Evolutionary conservation across 2,888 invertebrate species (phyloP).

Genomic region (Antheraea assamensis): DNA sequence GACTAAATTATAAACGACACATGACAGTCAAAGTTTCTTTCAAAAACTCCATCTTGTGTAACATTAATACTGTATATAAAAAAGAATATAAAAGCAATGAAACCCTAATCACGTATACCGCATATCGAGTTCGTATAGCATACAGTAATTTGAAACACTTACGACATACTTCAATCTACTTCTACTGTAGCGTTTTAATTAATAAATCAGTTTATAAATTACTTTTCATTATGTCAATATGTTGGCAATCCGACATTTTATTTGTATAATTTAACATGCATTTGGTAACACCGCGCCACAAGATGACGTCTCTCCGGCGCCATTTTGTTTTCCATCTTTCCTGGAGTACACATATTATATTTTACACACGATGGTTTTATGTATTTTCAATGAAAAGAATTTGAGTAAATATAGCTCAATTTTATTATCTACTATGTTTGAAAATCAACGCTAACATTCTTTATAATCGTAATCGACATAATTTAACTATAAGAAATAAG

Average conservation of each 20-base stretch:
- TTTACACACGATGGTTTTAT: no score
- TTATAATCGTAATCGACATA: no score
- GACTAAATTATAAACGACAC: no score
- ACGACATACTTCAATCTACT: neutral
- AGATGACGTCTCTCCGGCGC: neutral
- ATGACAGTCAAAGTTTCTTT: no score
- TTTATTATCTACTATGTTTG: no score
- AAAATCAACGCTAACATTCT: no score
- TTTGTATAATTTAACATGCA: neutral
- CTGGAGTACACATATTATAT: no score
- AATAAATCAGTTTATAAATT: neutral
- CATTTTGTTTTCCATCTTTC: no score
- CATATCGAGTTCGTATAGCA: neutral
- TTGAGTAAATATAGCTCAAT: no score
- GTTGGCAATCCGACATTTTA: neutral
- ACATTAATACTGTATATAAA: neutral
- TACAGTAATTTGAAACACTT: constrained; percentile 5
- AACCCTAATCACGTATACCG: neutral
- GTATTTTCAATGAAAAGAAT: no score
- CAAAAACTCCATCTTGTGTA: neutral
- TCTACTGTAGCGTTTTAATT: constrained; percentile 2
- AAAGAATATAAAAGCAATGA: neutral
- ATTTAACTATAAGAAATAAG: no score
- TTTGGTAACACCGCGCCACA: neutral
- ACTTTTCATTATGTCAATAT: neutral